Conservation (phyloP, 2,113 vertebrate genomes). For the Pampusana beccarii region DNA sequence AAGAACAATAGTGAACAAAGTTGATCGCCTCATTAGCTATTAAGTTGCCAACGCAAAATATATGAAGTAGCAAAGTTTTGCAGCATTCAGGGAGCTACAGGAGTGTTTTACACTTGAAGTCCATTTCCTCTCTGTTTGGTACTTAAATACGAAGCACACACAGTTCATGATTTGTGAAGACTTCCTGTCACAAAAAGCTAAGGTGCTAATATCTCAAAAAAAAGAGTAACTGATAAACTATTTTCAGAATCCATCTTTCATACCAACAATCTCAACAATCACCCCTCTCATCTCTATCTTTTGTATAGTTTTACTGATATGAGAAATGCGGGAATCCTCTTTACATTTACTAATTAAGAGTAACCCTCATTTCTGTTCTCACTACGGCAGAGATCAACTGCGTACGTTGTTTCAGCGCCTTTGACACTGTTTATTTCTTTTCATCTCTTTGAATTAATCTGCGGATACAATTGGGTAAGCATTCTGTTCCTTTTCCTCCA, state of each 20-base stretch:
- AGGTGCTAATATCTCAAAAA: neutral
- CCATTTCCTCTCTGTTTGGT: neutral
- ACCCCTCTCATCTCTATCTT: neutral
- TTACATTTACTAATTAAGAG: neutral
- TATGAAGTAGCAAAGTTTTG: neutral
- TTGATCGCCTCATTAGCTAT: neutral
- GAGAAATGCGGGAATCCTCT: neutral
- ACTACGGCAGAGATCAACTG: neutral
- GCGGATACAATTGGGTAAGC: neutral
- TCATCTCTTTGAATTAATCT: neutral
- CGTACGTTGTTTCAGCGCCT: accelerated
- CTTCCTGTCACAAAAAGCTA: neutral
- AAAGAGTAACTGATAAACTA: neutral
- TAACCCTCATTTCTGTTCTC: neutral
- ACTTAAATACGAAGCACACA: neutral
- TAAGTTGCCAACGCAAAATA: neutral
- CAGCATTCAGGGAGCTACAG: neutral
- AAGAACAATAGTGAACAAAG: neutral
- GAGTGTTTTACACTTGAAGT: neutral
- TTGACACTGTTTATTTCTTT: neutral
- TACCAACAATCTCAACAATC: neutral
- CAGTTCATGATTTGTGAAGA: neutral
- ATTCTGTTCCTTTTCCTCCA: neutral
- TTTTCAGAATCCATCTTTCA: neutral
- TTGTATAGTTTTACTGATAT: neutral